These are phyloP conservation scores for Plumapathes pennacea DNA, from an alignment of 92 coral and sea anemone species.

Conservation along the genomic window DNA sequence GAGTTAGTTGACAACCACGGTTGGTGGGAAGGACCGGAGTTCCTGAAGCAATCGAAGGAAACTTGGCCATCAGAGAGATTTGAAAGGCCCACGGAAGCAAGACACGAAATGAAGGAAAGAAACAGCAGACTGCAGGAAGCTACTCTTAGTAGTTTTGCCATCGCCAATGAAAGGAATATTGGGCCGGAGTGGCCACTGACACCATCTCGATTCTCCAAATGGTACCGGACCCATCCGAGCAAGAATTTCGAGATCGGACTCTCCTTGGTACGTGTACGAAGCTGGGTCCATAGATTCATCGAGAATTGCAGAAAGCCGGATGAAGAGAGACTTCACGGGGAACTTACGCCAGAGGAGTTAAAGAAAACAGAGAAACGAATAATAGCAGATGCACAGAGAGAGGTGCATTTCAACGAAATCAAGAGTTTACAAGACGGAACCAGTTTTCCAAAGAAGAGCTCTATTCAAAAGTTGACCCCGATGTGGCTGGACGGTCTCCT, in stretches of 20 bases:
- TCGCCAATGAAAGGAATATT: neutral
- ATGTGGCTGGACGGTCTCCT: constrained; percentile 28
- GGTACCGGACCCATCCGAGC: constrained; percentile 12
- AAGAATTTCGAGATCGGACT: constrained; percentile 21
- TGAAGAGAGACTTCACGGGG: constrained; percentile 18
- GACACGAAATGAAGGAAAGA: neutral
- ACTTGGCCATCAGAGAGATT: constrained; percentile 18
- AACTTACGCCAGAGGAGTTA: constrained; percentile 20
- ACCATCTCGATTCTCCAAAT: constrained; percentile 34
- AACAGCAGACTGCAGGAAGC: neutral
- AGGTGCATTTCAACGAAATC: constrained; percentile 31
- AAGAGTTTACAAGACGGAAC: constrained; percentile 6
- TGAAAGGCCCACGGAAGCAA: neutral
- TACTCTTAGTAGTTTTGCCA: neutral
- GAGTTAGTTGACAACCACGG: constrained; percentile 11
- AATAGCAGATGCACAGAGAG: constrained; percentile 27
- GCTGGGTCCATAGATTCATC: constrained; percentile 42
- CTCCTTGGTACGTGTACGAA: constrained; percentile 45
- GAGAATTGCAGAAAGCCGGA: constrained; percentile 21
- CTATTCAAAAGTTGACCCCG: constrained; percentile 33
- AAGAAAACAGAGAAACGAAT: constrained; percentile 19
- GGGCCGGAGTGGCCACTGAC: constrained; percentile 8
- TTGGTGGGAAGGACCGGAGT: constrained; percentile 43
- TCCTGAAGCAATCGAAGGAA: constrained; percentile 7
- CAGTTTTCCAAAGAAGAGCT: constrained; percentile 23